These are phyloP conservation scores for Gallinago undulata DNA, from an alignment of 2,113 vertebrate genomes.

Conservation along the genomic window DNA sequence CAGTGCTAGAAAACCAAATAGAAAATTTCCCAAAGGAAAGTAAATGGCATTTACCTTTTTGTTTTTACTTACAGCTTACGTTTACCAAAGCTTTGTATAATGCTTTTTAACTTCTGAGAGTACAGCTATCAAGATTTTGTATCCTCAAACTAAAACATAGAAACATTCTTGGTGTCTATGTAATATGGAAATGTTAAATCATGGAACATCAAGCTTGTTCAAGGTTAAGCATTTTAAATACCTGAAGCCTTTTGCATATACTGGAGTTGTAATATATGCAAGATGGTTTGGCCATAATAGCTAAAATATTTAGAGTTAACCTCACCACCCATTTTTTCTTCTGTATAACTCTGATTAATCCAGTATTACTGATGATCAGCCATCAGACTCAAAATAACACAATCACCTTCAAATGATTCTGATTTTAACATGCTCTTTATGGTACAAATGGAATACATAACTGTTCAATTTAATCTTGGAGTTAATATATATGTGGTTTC, in stretches of 20 bases:
- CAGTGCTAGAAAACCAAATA: neutral
- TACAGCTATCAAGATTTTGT: neutral
- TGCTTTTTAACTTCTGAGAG: neutral
- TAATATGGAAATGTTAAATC: neutral
- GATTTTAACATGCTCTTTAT: neutral
- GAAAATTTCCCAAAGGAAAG: neutral
- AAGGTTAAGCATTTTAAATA: neutral
- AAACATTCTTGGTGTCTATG: neutral
- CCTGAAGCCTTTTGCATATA: neutral
- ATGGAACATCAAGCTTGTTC: neutral
- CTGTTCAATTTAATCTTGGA: neutral
- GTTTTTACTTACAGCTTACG: neutral
- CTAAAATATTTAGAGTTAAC: neutral
- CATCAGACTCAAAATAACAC: neutral
- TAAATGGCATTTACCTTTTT: neutral
- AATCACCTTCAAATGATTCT: neutral
- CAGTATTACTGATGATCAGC: neutral
- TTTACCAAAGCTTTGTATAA: neutral
- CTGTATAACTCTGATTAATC: neutral
- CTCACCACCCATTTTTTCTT: neutral
- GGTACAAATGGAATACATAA: neutral
- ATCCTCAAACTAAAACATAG: neutral
- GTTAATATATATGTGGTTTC: neutral
- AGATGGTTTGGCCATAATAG: neutral
- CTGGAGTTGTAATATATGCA: neutral